Conservation (phyloP, 2,888 invertebrate genomes). For the Apeira syringaria region DNA sequence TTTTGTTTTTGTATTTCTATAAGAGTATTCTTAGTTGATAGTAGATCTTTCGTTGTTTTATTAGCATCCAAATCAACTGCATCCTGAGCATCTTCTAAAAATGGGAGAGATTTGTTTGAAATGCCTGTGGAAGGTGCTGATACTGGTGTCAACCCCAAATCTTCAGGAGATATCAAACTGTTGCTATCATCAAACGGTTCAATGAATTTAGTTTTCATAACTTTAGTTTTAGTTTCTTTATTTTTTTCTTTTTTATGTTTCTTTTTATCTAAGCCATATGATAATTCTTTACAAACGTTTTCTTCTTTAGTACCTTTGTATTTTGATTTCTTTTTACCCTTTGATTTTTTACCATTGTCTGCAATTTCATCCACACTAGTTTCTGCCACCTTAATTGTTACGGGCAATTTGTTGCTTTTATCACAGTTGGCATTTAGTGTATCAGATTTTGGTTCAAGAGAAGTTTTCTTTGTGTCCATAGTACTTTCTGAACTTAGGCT, state of each 20-base stretch:
- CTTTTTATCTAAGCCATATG: conserved; percentile 8
- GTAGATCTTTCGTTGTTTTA: conserved; percentile 4
- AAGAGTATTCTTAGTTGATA: not conserved
- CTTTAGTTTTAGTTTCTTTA: conserved; percentile 27
- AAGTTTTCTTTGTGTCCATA: not conserved
- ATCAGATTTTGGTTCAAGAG: not conserved
- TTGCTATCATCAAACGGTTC: conserved; percentile 72
- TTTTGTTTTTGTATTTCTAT: not conserved
- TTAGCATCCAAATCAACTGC: conserved; percentile 43
- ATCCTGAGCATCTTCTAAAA: conserved; percentile 66
- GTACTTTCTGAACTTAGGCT: not conserved
- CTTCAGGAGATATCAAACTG: conserved; percentile 72
- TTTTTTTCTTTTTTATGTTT: conserved; percentile 16
- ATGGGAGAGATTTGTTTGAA: conserved; percentile 41
- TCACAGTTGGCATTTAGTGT: not conserved
- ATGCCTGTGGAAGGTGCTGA: conserved; percentile 17
- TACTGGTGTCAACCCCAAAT: conserved; percentile 53
- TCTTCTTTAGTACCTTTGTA: conserved; percentile 32
- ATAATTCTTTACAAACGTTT: conserved; percentile 30
- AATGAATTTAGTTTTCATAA: conserved; percentile 51
- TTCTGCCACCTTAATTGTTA: not conserved
- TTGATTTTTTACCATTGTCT: conserved; percentile 38
- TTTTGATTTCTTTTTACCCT: conserved; percentile 42
- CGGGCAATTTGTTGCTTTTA: not conserved
- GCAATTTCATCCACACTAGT: conserved; percentile 11